Base-by-base conservation (phyloP, 2,797 vertebrate species). In the Enoplosus armatus region DNA sequence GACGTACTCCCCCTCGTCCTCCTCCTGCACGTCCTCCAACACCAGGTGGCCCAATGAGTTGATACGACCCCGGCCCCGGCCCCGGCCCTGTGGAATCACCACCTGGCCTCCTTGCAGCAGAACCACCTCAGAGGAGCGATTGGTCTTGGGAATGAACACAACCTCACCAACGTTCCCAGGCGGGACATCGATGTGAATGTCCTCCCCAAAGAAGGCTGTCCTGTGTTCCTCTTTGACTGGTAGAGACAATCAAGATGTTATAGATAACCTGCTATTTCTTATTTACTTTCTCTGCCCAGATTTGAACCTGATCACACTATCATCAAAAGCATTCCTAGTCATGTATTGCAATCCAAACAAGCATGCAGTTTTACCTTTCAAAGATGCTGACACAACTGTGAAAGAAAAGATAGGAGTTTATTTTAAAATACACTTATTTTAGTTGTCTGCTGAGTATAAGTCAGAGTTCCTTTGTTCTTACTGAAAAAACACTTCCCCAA, bases 181-280 rank as follows among this genome's bases (percentile, higher is more conserved):
- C 2, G 90, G 85, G 41, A 95, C 53, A 0, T 86, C 75, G 16
- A 96, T 90, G 88, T 94, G 87, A 26, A 96, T 62, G 53, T 95
- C 94, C 84, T 96, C 95, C 0, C 94, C 93, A 3, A 94, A 93
- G 84, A 96, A 95, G 7, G 92, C 94, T 0, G 72, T 93, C 82
- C 78, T 92, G 48, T 78, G 77, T 22, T 95, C 94, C 2, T 90
- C 85, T 90, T 91, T 93, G 33, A 86, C 93, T 95, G 84, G 0
- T 1, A 9, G 20, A 79, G 65, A 78, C 14, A 75, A 56, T 7
- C 39, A 3, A 10, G 2, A 35, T 22, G 15, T 55, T 1, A 61
- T 1, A 39, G 16, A 47, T 2, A 39, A 20, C 0, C 16, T 14
- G 20, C 22, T 16, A 1, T 53, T 29, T 43, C 3, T 26, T 24